These are phyloP conservation scores for Epiblema foenella DNA, from an alignment of 2,888 invertebrate species.

Conservation along the genomic window DNA sequence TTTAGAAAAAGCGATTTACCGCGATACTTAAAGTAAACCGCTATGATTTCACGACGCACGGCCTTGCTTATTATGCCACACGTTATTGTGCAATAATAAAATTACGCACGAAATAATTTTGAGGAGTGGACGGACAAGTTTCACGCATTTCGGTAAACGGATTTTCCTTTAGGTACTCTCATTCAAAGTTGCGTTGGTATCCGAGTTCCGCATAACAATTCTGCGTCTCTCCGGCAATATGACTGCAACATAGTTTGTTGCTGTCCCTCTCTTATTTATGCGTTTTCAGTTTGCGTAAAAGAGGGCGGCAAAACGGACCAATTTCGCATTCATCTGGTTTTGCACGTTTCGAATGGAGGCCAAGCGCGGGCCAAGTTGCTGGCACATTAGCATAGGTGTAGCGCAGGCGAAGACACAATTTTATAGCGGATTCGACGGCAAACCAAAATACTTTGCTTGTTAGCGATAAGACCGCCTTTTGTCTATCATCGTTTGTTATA, in stretches of 20 bases:
- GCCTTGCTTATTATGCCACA: slow-evolving; percentile 28
- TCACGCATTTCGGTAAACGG: slow-evolving; percentile 13
- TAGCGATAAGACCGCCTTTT: too few relatives aligned
- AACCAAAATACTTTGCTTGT: not conserved
- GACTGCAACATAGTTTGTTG: not conserved
- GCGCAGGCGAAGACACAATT: not conserved
- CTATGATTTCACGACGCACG: not conserved
- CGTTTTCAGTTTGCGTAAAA: not conserved
- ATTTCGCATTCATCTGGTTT: not conserved
- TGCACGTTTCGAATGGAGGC: slow-evolving; percentile 12
- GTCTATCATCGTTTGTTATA: too few relatives aligned
- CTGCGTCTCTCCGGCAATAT: not conserved
- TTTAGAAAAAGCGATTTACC: slow-evolving; percentile 8
- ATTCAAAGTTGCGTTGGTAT: slow-evolving; percentile 14
- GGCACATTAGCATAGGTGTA: not conserved
- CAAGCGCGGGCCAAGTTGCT: not conserved
- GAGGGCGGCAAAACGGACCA: not conserved
- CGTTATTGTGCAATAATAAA: slow-evolving; percentile 22
- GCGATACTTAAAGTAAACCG: not conserved
- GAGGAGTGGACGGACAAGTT: slow-evolving; percentile 18
- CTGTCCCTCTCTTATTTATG: not conserved
- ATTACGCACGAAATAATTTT: slow-evolving; percentile 18
- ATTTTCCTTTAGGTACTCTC: slow-evolving; percentile 19
- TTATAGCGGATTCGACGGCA: not conserved
- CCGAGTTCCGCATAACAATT: not conserved